Evolutionary conservation across 2,113 vertebrate genomes (phyloP), one percentile per base, ranked within the genome.

Genomic region (Meriones unguiculatus): DNA sequence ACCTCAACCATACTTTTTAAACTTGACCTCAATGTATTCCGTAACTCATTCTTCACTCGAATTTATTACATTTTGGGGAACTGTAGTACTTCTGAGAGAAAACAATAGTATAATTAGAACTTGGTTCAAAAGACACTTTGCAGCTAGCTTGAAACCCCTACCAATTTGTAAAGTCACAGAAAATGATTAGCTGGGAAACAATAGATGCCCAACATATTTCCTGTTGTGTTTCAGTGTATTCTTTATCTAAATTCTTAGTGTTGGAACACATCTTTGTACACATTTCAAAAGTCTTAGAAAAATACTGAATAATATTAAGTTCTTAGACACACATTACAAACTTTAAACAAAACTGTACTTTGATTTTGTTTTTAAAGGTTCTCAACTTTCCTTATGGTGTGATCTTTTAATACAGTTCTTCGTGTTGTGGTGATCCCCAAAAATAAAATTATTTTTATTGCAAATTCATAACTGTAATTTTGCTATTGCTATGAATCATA

Each of bases 91-190:
- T 89, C 46, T 87, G 38, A 87, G n/a, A n/a, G 35, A 92, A 96
- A 96, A 57, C 25, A 91, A 59, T 17, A 77, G 7, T 57, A 41
- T 32, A 73, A 77, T 89, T 64, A 95, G 22, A 92, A 82, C 57
- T 81, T 32, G 75, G 5, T 77, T 94, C 54, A 87, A 93, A 94
- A 35, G 15, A 25, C 50, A 88, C 57, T 87, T 97, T 78, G 64
- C 88, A 54, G 32, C 52, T 78, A 69, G 35, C 54, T 24, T 90
- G 10, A 91, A 96, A 94, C 54, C 65, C 65, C 82, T 91, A 14
- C 11, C 22, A 85, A 54, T 76, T 96, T 96, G 50, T 77, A 85
- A 57, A 94, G 77, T 95, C 78, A 96, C 38, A 70, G 75, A 93
- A 96, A 97, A 92, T 91, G 9, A 67, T 95, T 73, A 85, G 7